phyloP scores from a whole-genome alignment of 92 coral and sea anemone genomes.

The Actinostola sp. region DNA sequence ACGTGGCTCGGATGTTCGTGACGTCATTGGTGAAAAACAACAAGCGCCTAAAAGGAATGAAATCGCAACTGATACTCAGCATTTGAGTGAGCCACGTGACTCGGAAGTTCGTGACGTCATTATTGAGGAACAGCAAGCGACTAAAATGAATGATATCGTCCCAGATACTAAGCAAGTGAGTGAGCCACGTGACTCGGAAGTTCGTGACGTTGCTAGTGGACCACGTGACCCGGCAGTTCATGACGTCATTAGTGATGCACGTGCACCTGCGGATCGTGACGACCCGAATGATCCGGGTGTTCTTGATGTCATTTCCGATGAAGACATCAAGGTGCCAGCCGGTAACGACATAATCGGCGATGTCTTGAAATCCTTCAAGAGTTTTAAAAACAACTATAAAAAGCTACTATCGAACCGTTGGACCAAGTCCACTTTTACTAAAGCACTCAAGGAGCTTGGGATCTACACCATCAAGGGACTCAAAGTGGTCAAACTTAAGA shows the following conservation, averaged over 20 bases:
- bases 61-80: too few species aligned
- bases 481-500: background rate
- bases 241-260: background rate
- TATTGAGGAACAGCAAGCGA: background rate
- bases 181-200: background rate
- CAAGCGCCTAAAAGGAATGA: too few species aligned
- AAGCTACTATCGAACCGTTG: background rate
- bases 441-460: background rate
- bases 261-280: background rate
- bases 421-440: background rate
- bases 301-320: conserved; percentile 1
- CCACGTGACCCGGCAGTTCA: too few species aligned
- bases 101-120: background rate
- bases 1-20: background rate
- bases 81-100: too few species aligned
- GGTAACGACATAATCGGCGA: background rate
- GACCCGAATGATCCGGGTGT: background rate
- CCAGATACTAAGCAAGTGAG: background rate
- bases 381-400: background rate
- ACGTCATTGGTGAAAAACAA: background rate
- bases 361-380: background rate
- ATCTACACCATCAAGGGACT: background rate
- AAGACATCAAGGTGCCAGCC: background rate
- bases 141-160: background rate
- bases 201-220: background rate